Evolutionary conservation across 1,140 invertebrate genomes (phyloP), one percentile per base, ranked within the genome.

Genomic region (Leptonema lineaticorne): DNA sequence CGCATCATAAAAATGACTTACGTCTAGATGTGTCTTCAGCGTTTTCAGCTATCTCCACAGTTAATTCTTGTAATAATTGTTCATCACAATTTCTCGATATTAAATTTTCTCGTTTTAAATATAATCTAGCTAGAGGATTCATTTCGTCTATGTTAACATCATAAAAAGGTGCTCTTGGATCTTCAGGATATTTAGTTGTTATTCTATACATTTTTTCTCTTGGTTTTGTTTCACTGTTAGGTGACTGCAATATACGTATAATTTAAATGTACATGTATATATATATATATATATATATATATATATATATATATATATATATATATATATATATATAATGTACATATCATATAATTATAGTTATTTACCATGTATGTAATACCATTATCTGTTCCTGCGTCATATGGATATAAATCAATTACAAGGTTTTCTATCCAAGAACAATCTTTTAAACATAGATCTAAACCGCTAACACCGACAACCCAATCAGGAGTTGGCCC

Each of bases 401-500:
- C 96, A 86, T 92, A 97, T 0, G 95, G 95, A 78, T 90, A 95
- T 6, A 98, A 79, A 81, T 97, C 92, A 60, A 98, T 86, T 0
- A 85, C 85, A 74, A 91, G 83, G 30, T 88, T 85, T 45, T 88
- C 87, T 1, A 89, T 83, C 96, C 96, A 98, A 0, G 89, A 88
- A 77, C 96, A 97, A 78, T 97, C 92, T 41, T 86, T 85, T 18
- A 90, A 84, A 75, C 96, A 98, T 0, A 98, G 83, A 78, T 97
- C 92, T 24, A 96, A 76, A 3, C 89, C 89, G 68, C 88, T 93
- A 0, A 97, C 87, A 16, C 96, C 96, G 26, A 97, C 90, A 41
- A 97, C 92, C 96, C 96, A 98, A 81, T 98, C 96, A 0, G 96
- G 96, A 16, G 92, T 93, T 0, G 96, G 96, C 0, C 92, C 88